Evolutionary conservation across 2,888 invertebrate genomes (phyloP).

Genomic region (Pomacea canaliculata): DNA sequence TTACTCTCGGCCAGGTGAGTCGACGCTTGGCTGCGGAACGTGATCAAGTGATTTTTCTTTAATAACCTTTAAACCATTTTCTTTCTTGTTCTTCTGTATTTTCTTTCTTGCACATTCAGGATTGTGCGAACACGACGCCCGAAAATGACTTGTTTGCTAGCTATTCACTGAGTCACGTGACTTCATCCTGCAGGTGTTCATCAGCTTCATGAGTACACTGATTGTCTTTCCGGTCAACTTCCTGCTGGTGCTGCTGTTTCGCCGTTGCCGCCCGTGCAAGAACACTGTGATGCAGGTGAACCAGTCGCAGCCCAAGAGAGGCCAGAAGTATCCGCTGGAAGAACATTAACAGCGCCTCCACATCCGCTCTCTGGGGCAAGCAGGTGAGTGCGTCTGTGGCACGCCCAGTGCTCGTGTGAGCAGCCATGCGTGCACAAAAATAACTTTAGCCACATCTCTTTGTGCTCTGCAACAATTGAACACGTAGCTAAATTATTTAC

Average conservation of each 20-base stretch:
- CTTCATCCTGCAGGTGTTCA: constrained; percentile 55
- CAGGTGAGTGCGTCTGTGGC: constrained; percentile 1
- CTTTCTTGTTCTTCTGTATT: too few species aligned
- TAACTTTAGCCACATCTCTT: too few species aligned
- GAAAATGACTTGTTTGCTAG: too few species aligned
- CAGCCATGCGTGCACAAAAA: too few species aligned
- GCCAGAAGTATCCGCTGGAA: constrained; percentile 62
- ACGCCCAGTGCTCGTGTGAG: too few species aligned
- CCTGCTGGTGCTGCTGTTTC: constrained; percentile 66
- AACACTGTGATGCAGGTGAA: constrained; percentile 60
- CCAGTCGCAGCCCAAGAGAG: constrained; percentile 54
- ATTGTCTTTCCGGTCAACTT: constrained; percentile 68
- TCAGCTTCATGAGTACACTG: constrained; percentile 64
- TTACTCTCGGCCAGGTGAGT: constrained; percentile 68
- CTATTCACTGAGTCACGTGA: too few species aligned
- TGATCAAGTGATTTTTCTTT: constrained; percentile 1
- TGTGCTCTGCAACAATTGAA: too few species aligned
- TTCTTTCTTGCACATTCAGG: too few species aligned
- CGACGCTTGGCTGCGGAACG: background rate
- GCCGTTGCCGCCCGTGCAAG: constrained; percentile 59
- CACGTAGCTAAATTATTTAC: too few species aligned
- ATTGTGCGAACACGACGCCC: too few species aligned
- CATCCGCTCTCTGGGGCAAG: constrained; percentile 44
- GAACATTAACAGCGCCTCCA: constrained; percentile 47
- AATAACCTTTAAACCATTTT: background rate